Percentiles rank a stretch among this genome's conserved stretches.
Evolutionary conservation across 1,140 invertebrate species (phyloP).

Genomic region (Polyergus mexicanus): DNA sequence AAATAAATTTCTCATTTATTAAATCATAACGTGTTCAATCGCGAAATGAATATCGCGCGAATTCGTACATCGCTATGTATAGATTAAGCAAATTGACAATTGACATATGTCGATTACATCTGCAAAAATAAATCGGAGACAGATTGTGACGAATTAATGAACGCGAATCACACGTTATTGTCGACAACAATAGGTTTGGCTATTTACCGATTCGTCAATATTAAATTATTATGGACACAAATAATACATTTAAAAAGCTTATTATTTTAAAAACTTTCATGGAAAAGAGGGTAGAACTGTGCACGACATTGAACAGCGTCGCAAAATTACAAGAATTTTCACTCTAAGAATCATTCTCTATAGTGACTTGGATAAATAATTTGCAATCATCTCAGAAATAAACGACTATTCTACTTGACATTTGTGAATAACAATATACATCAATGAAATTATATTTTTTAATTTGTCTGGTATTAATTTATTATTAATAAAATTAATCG

Average conservation of each 20-base stretch:
- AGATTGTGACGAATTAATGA: not conserved
- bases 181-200: constrained; percentile 9
- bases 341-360: constrained; percentile 24
- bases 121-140: constrained; percentile 42
- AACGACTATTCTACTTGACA: not conserved
- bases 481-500: too few species aligned
- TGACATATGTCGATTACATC: constrained; percentile 44
- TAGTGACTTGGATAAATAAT: not conserved
- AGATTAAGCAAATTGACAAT: constrained; percentile 20
- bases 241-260: constrained; percentile 27
- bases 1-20: constrained; percentile 42
- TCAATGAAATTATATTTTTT: not conserved
- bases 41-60: constrained; percentile 23
- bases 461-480: too few species aligned
- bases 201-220: constrained; percentile 21
- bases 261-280: constrained; percentile 35
- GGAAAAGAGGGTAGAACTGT: not conserved
- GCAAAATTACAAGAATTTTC: not conserved
- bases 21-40: constrained; percentile 9
- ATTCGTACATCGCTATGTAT: not conserved
- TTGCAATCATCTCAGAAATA: not conserved
- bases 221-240: constrained; percentile 25
- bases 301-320: not conserved
- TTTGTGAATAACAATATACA: not conserved
- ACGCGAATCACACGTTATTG: not conserved